phyloP scores from a whole-genome alignment of 2,888 invertebrate species.

The Acanthopleura granulata region DNA sequence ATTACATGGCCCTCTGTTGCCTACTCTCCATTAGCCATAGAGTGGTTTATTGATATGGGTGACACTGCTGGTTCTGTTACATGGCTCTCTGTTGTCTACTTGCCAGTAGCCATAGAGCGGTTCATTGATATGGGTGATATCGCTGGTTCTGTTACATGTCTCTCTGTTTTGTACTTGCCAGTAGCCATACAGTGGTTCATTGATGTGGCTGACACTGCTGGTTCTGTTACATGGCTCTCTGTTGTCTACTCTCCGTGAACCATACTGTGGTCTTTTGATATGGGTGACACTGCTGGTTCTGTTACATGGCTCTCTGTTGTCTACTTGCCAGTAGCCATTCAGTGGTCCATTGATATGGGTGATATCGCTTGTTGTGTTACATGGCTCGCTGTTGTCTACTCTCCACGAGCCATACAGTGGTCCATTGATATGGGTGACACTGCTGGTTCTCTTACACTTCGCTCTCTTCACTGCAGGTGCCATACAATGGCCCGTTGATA shows the following conservation, averaged over 20 bases:
- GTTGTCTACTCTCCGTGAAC: constrained; percentile 87
- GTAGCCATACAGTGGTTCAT: constrained; percentile 90
- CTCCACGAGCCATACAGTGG: no score
- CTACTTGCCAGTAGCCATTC: constrained; percentile 88
- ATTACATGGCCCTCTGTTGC: constrained; percentile 92
- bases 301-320: constrained; percentile 92
- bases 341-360: constrained; percentile 89
- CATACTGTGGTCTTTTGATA: constrained; percentile 88
- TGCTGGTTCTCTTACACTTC: no score
- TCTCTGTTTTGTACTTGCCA: constrained; percentile 94
- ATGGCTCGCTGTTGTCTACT: no score
- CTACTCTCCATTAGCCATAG: constrained; percentile 88
- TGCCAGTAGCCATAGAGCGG: no score
- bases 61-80: no score
- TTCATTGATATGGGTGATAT: no score
- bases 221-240: constrained; percentile 91
- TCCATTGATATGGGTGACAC: no score
- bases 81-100: no score
- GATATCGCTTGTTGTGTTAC: no score
- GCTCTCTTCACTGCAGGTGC: constrained; percentile 93
- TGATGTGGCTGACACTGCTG: constrained; percentile 85
- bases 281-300: constrained; percentile 88
- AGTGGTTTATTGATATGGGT: constrained; percentile 89
- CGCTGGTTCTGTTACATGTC: no score
- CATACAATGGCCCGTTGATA: constrained; percentile 88